Base-by-base conservation (phyloP, 2,113 vertebrate genomes). In the Labrus mixtus region DNA sequence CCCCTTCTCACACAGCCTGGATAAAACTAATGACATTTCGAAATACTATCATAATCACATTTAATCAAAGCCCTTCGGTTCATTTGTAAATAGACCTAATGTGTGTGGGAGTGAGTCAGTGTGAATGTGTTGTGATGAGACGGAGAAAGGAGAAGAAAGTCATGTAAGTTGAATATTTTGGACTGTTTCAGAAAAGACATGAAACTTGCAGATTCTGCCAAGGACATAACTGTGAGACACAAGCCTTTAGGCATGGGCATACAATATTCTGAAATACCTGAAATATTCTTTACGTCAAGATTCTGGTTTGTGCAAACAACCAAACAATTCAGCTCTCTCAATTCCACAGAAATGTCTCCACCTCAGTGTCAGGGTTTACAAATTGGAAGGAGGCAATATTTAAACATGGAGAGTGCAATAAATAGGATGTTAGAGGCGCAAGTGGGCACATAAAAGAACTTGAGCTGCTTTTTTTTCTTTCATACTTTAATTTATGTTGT, bases 11-110 rank as follows among this genome's bases (percentile, higher is more conserved):
- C 10, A 55, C 36, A 29, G 60, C 59, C 54, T 62, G 46, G 36
- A 63, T 46, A 73, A 66, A 69, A 51, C 4, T 1, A 46, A 37
- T 25, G 33, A 53, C 20, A 54, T 68, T 50, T 43, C 56, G 65
- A 54, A 39, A 41, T 41, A 62, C 46, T 48, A 48, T 68, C 9
- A 45, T 39, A 63, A 55, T 76, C 50, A 45, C 64, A 71, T 76
- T 41, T n/a, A 64, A 60, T 66, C 17, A 66, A 37, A 61, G 62
- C 11, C 6, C 46, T 23, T 53, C 41, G 11, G 48, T 57, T 66
- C 0, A 69, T 72, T 68, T 72, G 45, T 12, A 60, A 63, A 75
- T 67, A 0, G 11, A 46, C 55, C 3, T 10, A 45, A 39, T 36
- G 23, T 50, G 60, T 48, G 60, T 48, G 8, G 4, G n/a, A 36